phyloP scores from a whole-genome alignment of 2,888 invertebrate genomes.

The Pandemis cinnamomeana region DNA sequence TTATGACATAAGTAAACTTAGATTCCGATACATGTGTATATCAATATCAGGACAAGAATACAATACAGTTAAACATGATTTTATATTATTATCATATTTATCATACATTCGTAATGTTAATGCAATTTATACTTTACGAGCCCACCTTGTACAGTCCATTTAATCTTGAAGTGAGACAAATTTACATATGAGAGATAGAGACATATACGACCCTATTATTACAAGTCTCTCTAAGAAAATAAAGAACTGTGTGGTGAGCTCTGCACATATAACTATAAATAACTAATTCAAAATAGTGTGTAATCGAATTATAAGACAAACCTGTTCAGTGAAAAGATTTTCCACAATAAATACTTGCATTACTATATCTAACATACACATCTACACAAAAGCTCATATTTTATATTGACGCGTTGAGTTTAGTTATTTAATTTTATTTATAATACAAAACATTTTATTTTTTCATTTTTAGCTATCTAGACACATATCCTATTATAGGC shows the following conservation, averaged over 20 bases:
- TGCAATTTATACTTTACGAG: slow-evolving; percentile 16
- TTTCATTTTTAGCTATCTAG: slow-evolving; percentile 65
- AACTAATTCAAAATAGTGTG: slow-evolving; percentile 32
- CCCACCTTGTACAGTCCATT: neutral
- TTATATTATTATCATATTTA: slow-evolving; percentile 2
- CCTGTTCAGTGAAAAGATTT: slow-evolving; percentile 8
- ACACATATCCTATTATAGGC: slow-evolving; percentile 75
- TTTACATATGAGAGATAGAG: neutral
- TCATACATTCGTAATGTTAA: no score
- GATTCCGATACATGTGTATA: slow-evolving; percentile 13
- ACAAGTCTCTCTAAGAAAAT: neutral
- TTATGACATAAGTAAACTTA: slow-evolving; percentile 1
- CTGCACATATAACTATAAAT: slow-evolving; percentile 20
- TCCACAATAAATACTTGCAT: slow-evolving; percentile 22
- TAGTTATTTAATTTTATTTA: slow-evolving; percentile 55
- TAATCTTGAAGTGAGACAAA: neutral
- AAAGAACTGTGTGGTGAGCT: neutral
- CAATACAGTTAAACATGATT: slow-evolving; percentile 12
- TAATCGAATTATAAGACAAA: slow-evolving; percentile 11
- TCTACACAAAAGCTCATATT: slow-evolving; percentile 68
- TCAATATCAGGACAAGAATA: slow-evolving; percentile 13
- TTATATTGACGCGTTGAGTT: slow-evolving; percentile 62
- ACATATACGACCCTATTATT: neutral
- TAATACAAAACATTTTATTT: slow-evolving; percentile 60
- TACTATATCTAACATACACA: slow-evolving; percentile 49